These are phyloP conservation scores for Petromus typicus DNA, from an alignment of 2,113 vertebrate genomes.

Conservation along the genomic window DNA sequence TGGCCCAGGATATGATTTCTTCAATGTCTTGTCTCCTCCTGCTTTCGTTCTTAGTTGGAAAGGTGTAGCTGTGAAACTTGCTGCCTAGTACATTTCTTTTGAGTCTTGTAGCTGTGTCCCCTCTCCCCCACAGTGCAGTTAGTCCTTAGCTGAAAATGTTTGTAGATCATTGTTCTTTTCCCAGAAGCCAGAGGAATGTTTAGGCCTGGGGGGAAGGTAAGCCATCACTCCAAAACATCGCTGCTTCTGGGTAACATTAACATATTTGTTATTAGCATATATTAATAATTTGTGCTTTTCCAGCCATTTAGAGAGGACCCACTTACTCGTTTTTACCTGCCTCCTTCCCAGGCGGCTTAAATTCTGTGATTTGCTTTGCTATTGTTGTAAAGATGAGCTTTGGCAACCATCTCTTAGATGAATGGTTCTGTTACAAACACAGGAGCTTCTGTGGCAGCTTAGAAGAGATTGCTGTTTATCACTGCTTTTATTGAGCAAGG, in stretches of 20 bases:
- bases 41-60: background rate
- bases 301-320: background rate
- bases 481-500: slow-evolving; percentile 82
- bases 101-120: background rate
- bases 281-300: slow-evolving; percentile 26
- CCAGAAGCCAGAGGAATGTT: slow-evolving; percentile 12
- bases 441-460: slow-evolving; percentile 71
- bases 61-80: background rate
- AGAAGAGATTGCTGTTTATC: slow-evolving; percentile 79
- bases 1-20: background rate
- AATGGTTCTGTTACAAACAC: slow-evolving; percentile 77
- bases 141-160: slow-evolving; percentile 53
- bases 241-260: slow-evolving; percentile 39
- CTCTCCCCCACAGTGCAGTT: background rate
- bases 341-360: background rate
- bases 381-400: slow-evolving; percentile 53
- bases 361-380: slow-evolving; percentile 19
- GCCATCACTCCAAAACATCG: background rate
- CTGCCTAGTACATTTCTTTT: background rate
- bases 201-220: background rate
- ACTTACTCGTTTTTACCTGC: background rate
- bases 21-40: background rate
- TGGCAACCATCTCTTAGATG: slow-evolving; percentile 56
- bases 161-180: slow-evolving; percentile 39
- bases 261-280: background rate